These are phyloP conservation scores for Phrynocephalus forsythii DNA, from an alignment of 2,797 vertebrate genomes.

Conservation along the genomic window DNA sequence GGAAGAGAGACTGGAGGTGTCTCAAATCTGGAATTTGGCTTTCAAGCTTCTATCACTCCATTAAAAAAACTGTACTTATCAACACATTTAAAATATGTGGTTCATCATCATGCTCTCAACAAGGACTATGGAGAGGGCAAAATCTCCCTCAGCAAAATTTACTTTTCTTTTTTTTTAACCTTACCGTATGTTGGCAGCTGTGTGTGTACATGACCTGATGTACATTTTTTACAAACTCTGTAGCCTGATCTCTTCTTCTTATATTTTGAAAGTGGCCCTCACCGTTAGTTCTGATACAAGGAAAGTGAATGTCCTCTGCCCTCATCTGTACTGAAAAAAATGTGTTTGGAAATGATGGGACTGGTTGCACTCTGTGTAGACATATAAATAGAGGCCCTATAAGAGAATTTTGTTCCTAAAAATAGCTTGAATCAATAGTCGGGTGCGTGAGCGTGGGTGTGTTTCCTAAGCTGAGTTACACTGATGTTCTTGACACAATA, in stretches of 20 bases:
- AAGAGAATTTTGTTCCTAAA: constrained; percentile 3
- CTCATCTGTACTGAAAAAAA: background rate
- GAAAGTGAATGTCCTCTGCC: background rate
- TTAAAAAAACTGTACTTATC: background rate
- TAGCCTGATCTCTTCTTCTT: background rate
- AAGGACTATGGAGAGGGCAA: background rate
- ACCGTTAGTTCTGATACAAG: background rate
- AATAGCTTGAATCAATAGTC: background rate
- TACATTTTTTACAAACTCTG: background rate
- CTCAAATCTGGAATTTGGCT: background rate
- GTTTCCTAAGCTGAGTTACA: background rate
- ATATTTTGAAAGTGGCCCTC: background rate
- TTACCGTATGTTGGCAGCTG: background rate
- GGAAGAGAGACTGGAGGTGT: background rate
- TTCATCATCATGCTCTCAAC: background rate
- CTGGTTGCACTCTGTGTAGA: background rate
- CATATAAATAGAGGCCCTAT: constrained; percentile 8
- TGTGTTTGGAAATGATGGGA: background rate
- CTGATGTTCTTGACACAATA: constrained; percentile 35
- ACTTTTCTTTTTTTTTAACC: background rate
- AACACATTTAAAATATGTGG: background rate
- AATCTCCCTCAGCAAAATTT: background rate
- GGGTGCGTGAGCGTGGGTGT: background rate
- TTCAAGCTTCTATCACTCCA: background rate
- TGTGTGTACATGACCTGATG: background rate